Percentiles rank a stretch among this genome's conserved stretches.
These are phyloP conservation scores for Chondrilla cf. caribensis DNA, from an alignment of 37 sponge, comb jelly and placozoan species.

Conservation along the genomic window DNA sequence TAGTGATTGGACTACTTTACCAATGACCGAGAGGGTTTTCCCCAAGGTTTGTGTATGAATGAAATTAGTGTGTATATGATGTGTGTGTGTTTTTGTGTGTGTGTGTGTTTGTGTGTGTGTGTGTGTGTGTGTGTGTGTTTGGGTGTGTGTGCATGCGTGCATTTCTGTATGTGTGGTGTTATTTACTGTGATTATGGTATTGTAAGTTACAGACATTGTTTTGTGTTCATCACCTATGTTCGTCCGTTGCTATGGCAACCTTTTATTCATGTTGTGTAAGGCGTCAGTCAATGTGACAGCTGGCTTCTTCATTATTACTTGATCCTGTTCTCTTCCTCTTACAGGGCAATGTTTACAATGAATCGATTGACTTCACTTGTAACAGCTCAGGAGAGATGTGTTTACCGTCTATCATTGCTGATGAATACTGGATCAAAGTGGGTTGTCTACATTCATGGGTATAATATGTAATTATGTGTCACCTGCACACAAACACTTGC, in stretches of 20 bases:
- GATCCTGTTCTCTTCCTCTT: background rate
- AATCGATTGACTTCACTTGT: constrained; percentile 57
- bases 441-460: background rate
- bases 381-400: constrained; percentile 48
- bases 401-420: constrained; percentile 50
- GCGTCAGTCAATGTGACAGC: too few relatives aligned
- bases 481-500: too few relatives aligned
- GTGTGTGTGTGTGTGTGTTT: constrained; percentile 16
- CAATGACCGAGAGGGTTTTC: constrained; percentile 40
- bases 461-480: too few relatives aligned
- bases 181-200: background rate
- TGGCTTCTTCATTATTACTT: too few relatives aligned
- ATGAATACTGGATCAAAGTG: constrained; percentile 70
- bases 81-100: too few relatives aligned
- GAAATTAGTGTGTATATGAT: too few relatives aligned
- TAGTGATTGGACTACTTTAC: constrained; percentile 25
- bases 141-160: constrained; percentile 4
- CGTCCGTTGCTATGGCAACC: too few relatives aligned
- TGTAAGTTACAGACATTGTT: background rate
- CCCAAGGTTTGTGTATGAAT: constrained; percentile 27
- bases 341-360: constrained; percentile 51
- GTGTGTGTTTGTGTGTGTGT: constrained; percentile 2
- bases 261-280: too few relatives aligned
- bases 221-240: too few relatives aligned
- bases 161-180: background rate